Evolutionary conservation across 1,140 invertebrate genomes (phyloP).

Genomic region (Pseudomyrmex dendroicus): DNA sequence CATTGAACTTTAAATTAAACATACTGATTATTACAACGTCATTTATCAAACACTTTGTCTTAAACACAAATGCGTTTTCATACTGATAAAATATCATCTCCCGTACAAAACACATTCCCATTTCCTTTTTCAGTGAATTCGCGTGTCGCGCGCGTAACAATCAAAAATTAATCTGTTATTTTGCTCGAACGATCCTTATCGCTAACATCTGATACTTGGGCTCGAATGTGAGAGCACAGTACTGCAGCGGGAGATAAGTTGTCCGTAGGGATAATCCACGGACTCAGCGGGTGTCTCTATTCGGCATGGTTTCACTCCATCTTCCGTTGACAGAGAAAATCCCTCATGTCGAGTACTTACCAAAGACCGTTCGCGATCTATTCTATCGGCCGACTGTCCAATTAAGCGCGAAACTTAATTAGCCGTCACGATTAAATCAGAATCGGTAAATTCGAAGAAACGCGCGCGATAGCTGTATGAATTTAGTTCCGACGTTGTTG

Average conservation of each 20-base stretch:
- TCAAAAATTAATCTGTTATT: slow-evolving; percentile 61
- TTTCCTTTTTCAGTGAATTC: neutral
- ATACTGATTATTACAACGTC: neutral
- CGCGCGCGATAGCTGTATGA: neutral
- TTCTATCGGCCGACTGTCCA: slow-evolving; percentile 78
- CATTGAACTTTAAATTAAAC: slow-evolving; percentile 24
- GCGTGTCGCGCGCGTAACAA: neutral
- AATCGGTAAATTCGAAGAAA: slow-evolving; percentile 9
- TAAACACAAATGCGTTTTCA: no score
- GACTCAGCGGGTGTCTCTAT: slow-evolving; percentile 83
- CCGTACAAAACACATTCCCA: no score
- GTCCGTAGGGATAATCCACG: slow-evolving; percentile 79
- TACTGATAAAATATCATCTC: no score
- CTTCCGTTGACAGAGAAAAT: slow-evolving; percentile 85
- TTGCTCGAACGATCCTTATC: slow-evolving; percentile 56
- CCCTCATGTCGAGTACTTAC: slow-evolving; percentile 70
- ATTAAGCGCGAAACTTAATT: slow-evolving; percentile 84
- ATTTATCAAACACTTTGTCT: no score
- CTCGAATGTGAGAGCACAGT: slow-evolving; percentile 41
- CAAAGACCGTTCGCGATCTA: slow-evolving; percentile 73
- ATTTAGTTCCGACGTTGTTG: slow-evolving; percentile 4
- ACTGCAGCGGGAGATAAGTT: slow-evolving; percentile 72
- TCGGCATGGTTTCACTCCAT: slow-evolving; percentile 84
- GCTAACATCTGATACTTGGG: slow-evolving; percentile 20
- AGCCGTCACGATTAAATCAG: slow-evolving; percentile 65